Percentiles rank a stretch among this genome's conserved stretches.
phyloP scores from a whole-genome alignment of 2,797 vertebrate species.

The Bradypodion pumilum region DNA sequence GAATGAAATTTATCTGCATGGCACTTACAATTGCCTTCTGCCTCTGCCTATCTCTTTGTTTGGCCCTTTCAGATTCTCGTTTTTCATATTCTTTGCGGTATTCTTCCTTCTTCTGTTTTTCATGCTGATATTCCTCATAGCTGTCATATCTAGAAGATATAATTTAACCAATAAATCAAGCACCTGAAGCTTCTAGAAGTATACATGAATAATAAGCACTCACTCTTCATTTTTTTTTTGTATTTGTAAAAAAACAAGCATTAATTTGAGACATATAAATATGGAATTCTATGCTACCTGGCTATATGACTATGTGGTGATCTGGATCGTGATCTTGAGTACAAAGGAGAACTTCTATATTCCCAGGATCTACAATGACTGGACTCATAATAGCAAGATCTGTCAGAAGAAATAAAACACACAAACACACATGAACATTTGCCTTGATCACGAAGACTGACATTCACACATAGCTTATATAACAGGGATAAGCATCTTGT shows the following conservation, averaged over 20 bases:
- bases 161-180: slow-evolving; percentile 71
- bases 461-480: slow-evolving; percentile 14
- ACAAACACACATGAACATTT: slow-evolving; percentile 17
- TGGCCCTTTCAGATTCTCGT: slow-evolving; percentile 91
- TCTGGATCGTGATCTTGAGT: slow-evolving; percentile 79
- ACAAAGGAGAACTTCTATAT: slow-evolving; percentile 84
- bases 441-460: slow-evolving; percentile 41
- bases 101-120: slow-evolving; percentile 94
- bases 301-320: slow-evolving; percentile 88
- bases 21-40: slow-evolving; percentile 96
- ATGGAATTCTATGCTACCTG: slow-evolving; percentile 78
- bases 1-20: slow-evolving; percentile 52
- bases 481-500: too few relatives aligned
- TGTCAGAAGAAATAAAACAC: slow-evolving; percentile 67
- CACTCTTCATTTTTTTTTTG: background rate
- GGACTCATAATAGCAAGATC: slow-evolving; percentile 88
- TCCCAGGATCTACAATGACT: slow-evolving; percentile 85
- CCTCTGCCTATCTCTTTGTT: slow-evolving; percentile 90
- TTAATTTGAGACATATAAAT: background rate
- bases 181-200: slow-evolving; percentile 36
- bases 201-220: slow-evolving; percentile 41
- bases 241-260: slow-evolving; percentile 23
- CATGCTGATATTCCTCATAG: slow-evolving; percentile 97
- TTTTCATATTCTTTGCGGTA: slow-evolving; percentile 91
- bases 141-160: slow-evolving; percentile 91